Base-by-base conservation (phyloP, 92 coral and sea anemone genomes). In the Palythoa grandis region DNA sequence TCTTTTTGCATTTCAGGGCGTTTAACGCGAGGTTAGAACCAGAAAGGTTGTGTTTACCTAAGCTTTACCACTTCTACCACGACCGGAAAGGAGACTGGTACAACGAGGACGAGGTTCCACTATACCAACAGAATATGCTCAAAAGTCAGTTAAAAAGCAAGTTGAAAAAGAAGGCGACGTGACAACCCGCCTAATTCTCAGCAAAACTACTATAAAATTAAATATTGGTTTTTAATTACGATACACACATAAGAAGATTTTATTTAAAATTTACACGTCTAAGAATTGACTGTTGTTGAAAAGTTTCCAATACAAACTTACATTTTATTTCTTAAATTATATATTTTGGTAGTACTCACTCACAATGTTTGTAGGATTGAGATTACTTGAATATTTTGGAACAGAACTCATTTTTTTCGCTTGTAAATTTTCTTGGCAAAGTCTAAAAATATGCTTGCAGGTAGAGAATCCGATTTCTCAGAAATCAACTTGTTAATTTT, bases 391-490 rank as follows among this genome's bases (percentile, higher is more conserved):
- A 47, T 4, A 47, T 84, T 75, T 10, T 56, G 17, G 20, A 63
- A 13, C 9, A 58, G 72, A 7, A 72, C 40, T 88, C 78, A 97
- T 61, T 95, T 97, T 39, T 95, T 88, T 60, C 99, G 89, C 75
- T 97, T 97, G 84, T 97, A 97, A 35, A 97, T 95, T 82, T 97
- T 97, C 76, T 88, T 88, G 4, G 92, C 94, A 84, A 97, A 90
- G 72, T 95, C 98, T 72, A 87, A 72, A 66, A 97, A 97, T 86
- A 97, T 76, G 43, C 69, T 98, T 23, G 92, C 90, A 0, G 99
- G 99, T 48, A 97, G 84, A 23, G 69, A 83, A n/a, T 38, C 92
- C 5, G 99, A 95, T 78, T 92, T 89, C 25, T 85, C 83, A 7
- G 88, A 48, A 70, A 97, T 95, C 17, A 92, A 91, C 11, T 91